phyloP scores from a whole-genome alignment of 2,888 invertebrate species.

The Ichneumon xanthorius region DNA sequence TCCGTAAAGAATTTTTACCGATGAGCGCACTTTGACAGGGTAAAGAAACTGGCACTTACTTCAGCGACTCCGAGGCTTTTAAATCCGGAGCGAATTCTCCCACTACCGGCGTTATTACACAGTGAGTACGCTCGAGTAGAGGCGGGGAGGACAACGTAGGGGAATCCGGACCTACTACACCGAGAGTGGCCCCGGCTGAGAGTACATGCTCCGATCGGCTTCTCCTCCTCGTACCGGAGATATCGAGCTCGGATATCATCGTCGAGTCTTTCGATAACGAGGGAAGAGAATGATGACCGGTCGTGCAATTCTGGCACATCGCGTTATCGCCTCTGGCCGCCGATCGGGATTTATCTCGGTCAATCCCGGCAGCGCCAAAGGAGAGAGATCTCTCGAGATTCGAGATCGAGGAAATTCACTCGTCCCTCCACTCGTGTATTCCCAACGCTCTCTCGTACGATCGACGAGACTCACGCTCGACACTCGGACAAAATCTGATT shows the following conservation, averaged over 20 bases:
- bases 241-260: constrained; percentile 9
- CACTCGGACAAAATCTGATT: background rate
- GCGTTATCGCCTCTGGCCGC: constrained; percentile 29
- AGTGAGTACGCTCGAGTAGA: background rate
- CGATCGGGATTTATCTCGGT: constrained; percentile 29
- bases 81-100: constrained; percentile 72
- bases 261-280: constrained; percentile 8
- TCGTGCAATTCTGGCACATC: constrained; percentile 22
- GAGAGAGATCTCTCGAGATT: constrained; percentile 26
- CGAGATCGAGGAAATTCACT: constrained; percentile 10
- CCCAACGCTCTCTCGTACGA: background rate
- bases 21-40: constrained; percentile 63
- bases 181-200: background rate
- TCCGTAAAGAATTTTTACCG: constrained; percentile 19
- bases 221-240: background rate
- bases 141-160: background rate
- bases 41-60: constrained; percentile 69
- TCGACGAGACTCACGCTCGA: constrained; percentile 42
- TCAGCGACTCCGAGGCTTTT: constrained; percentile 71
- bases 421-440: background rate
- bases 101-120: constrained; percentile 50
- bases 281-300: constrained; percentile 23
- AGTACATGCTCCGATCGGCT: constrained; percentile 2
- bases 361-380: constrained; percentile 23
- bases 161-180: constrained; percentile 38